Base-by-base conservation (phyloP, 2,888 invertebrate genomes). In the Parapristionchus giblindavisi region DNA sequence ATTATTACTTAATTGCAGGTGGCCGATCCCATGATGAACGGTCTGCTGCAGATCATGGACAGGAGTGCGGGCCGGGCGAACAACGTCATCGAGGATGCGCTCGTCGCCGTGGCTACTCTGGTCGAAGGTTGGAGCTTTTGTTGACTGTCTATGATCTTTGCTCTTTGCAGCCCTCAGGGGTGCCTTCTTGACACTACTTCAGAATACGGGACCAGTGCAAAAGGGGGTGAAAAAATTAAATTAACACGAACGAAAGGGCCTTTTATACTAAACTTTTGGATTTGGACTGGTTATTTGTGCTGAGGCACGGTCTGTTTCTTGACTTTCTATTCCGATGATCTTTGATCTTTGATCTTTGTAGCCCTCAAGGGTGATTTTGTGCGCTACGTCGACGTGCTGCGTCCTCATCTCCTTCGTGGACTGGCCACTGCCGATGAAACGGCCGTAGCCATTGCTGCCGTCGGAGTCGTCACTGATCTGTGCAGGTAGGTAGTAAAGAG, bases 351-450 rank as follows among this genome's bases (percentile, higher is more conserved):
- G n/a, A n/a, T 51, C 21, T 24, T 87, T 89, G 52, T 84, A 90
- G 94, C 95, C 5, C 90, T 99, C 71, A 94, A 95, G 11, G 93
- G 94, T 81, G 93, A 93, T 60, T 99, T 99, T 89, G 90, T 94
- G 51, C 96, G 96, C 88, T 99, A 99, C 89, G 96, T 99, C 95
- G 95, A 95, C 80, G 94, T 94, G 0, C 96, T 99, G 89, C 95
- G 95, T 89, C 94, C 94, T 56, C 96, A 93, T 89, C 91, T 99
- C 2, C 93, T 93, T 84, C 91, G 94, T 83, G 96, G 96, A 1
- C 91, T 99, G 78, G 94, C 94, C 88, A 98, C 97, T 89, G 93
- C 94, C 88, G 93, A 94, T 77, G 98, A 99, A 89, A 82, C 88
- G 58, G 72, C 72, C 1, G 72, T 72, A 3, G 93, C 92, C 85